Evolutionary conservation across 2,888 invertebrate genomes (phyloP).

Genomic region (Caenorhabditis plicata): DNA sequence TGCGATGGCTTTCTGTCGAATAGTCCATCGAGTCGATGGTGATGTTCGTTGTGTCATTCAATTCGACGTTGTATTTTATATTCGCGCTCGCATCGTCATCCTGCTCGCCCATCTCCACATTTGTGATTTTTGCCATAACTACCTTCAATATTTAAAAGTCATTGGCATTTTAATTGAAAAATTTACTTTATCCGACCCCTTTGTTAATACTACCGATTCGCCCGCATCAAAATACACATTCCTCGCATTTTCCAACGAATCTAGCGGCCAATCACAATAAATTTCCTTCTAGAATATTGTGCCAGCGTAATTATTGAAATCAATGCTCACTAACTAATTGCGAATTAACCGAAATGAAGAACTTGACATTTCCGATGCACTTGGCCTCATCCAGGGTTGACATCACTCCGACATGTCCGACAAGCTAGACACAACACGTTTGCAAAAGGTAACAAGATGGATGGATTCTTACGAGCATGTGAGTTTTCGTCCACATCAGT

Average conservation of each 20-base stretch:
- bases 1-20: slow-evolving; percentile 8
- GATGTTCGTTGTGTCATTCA: slow-evolving; percentile 9
- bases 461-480: slow-evolving; percentile 20
- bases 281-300: slow-evolving; percentile 5
- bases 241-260: slow-evolving; percentile 7
- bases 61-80: slow-evolving; percentile 10
- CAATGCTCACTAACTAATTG: background rate
- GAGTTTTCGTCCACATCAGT: slow-evolving; percentile 26
- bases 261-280: slow-evolving; percentile 25
- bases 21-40: slow-evolving; percentile 14
- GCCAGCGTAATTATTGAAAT: no score
- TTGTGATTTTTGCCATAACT: no score
- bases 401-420: slow-evolving; percentile 25
- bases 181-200: slow-evolving; percentile 1
- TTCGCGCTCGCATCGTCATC: background rate
- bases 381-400: slow-evolving; percentile 1
- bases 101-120: background rate
- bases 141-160: no score
- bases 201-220: slow-evolving; percentile 13
- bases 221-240: slow-evolving; percentile 11
- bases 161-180: no score
- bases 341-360: slow-evolving; percentile 10
- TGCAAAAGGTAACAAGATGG: background rate
- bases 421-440: slow-evolving; percentile 10
- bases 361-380: slow-evolving; percentile 5